Evolutionary conservation across 2,113 vertebrate species (phyloP), one percentile per base, ranked within the genome.

Genomic region (Martes martes): DNA sequence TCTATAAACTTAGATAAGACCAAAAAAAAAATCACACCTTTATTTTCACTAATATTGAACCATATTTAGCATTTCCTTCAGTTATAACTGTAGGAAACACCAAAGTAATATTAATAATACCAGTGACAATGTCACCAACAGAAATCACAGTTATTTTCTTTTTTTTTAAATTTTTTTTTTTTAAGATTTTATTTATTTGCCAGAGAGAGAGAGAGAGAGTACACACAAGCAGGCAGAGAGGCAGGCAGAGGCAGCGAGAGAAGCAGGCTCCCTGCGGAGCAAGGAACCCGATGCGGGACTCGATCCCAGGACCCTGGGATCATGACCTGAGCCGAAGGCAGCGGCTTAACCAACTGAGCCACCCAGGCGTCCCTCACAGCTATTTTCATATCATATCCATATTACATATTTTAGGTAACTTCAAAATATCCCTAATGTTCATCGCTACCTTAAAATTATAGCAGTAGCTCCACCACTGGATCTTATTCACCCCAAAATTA

Each of bases 121-220:
- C 26, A 57, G 26, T 90, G 65, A 74, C 21, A 65, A 69, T 55
- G 23, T 63, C 42, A 92, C 7, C 57, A 76, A 59, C n/a, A 94
- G 63, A 93, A 95, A 81, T 91, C 88, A 81, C 21, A 91, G 84
- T 33, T 81, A 33, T 89, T 95, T 92, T 94, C 23, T 36, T 36
- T n/a, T n/a, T n/a, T n/a, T n/a, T n/a, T n/a, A n/a, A 36, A 36
- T 36, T 36, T 36, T 36, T 36, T 36, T 36, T 36, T 36, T 36
- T 36, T 36, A 36, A 36, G 36, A 36, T 36, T 36, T 36, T 36
- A 36, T 36, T 36, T 36, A 36, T 36, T 36, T 36, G 36, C 36
- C 36, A 36, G 36, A 36, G 36, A 36, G 36, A 36, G 36, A 36
- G 36, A 36, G 36, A 36, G 36, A 36, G 36, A 36, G 36, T 36